Conservation (phyloP, 2,888 invertebrate species). For the Euplexia lucipara region DNA sequence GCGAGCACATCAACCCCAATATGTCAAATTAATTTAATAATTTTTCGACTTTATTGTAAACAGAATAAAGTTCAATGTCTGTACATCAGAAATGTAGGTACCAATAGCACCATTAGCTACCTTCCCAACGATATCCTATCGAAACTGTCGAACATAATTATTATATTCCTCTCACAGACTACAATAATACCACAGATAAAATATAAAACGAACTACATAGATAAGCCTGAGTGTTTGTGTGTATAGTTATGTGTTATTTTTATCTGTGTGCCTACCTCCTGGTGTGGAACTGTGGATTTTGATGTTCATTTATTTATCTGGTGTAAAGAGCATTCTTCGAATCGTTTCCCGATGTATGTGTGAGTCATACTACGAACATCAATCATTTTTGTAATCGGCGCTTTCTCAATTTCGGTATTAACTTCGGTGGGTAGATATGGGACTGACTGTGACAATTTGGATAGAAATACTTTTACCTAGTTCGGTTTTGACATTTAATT, state of each 20-base stretch:
- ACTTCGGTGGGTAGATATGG: background rate
- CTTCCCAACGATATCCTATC: constrained; percentile 39
- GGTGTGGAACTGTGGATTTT: constrained; percentile 11
- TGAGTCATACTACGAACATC: constrained; percentile 26
- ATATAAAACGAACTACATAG: constrained; percentile 41
- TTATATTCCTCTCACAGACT: constrained; percentile 16
- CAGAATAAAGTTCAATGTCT: no score
- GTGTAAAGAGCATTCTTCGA: constrained; percentile 35
- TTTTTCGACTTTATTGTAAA: no score
- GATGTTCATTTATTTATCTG: constrained; percentile 19
- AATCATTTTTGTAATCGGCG: constrained; percentile 15
- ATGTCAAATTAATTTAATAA: no score
- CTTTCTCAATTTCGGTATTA: background rate
- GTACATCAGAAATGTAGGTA: background rate
- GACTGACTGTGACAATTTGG: background rate
- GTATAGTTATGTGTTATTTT: constrained; percentile 35
- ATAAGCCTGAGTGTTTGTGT: constrained; percentile 43
- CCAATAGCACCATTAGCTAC: constrained; percentile 46
- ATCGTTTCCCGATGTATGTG: background rate
- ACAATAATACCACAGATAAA: constrained; percentile 27
- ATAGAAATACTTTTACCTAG: no score
- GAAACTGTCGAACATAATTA: constrained; percentile 45
- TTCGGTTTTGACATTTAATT: no score
- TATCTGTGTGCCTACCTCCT: constrained; percentile 35
- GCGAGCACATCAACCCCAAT: no score